Evolutionary conservation across 2,888 invertebrate genomes (phyloP), one percentile per base, ranked within the genome.

Genomic region (Drosophila quinaria): DNA sequence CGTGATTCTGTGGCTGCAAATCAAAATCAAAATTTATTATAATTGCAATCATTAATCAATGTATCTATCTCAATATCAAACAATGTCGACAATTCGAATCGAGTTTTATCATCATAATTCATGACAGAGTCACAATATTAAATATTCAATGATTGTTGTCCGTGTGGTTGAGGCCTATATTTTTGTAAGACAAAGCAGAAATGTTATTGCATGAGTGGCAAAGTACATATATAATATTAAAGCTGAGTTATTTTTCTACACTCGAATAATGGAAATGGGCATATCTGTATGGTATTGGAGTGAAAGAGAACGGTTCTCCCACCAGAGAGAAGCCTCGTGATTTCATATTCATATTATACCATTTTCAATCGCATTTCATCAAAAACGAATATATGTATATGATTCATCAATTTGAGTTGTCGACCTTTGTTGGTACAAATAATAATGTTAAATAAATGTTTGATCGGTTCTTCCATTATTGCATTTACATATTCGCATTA

Each of bases 201-300:
- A 37, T 75, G 84, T 52, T 73, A 78, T 83, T 84, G 84, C 87
- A 76, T 88, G 89, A 88, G 50, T 58, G 68, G 73, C 37, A 73
- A 74, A 65, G 79, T 35, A 74, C 22, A 35, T 22, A 19, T 50
- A 25, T 25, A 25, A 52, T 60, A 66, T 69, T 60, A 61, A 77
- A 75, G 78, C 69, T 65, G 78, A 84, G 84, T 62, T 84, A 84
- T 84, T 84, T 84, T 84, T 84, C 51, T 89, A 84, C 64, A 81
- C 73, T 62, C 73, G 49, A 63, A 75, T 65, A 13, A 79, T 72
- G 85, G 76, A 50, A 70, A 63, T 50, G 89, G 77, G 84, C 71
- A 87, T 70, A 87, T 65, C 61, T 72, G 79, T 65, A 76, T 59
- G 85, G 84, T 74, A 84, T 87, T 76, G 85, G 84, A 76, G 61